These are phyloP conservation scores for Mylabris sibirica DNA, from an alignment of 2,888 invertebrate species.

Conservation along the genomic window DNA sequence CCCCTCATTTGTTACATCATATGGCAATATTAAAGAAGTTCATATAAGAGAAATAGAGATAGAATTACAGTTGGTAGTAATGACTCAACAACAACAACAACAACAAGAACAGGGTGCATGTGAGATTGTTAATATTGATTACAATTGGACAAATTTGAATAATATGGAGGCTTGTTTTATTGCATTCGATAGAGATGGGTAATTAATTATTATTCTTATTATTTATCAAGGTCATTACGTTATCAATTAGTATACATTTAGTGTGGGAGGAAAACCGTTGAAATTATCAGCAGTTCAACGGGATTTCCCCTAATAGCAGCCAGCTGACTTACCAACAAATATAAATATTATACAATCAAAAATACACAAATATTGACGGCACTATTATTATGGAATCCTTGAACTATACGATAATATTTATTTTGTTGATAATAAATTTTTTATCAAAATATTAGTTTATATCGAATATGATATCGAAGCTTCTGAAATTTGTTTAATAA, in stretches of 20 bases:
- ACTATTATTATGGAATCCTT: background rate
- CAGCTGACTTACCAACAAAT: background rate
- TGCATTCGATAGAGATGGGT: slow-evolving; percentile 90
- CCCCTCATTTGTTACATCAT: slow-evolving; percentile 29
- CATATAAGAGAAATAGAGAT: slow-evolving; percentile 1
- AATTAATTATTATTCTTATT: slow-evolving; percentile 57
- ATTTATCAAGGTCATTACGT: background rate
- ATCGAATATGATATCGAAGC: no score
- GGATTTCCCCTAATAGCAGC: background rate
- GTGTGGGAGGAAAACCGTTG: background rate
- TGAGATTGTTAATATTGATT: background rate
- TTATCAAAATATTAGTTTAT: no score
- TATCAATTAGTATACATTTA: background rate
- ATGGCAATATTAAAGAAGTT: background rate
- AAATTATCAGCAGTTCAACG: background rate
- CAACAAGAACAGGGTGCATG: background rate
- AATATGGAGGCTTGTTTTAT: slow-evolving; percentile 90
- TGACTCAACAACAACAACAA: slow-evolving; percentile 3
- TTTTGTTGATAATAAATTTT: no score
- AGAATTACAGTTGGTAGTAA: background rate
- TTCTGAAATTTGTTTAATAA: no score
- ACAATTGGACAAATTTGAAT: slow-evolving; percentile 20
- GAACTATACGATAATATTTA: background rate
- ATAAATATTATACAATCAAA: background rate
- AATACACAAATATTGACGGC: background rate